phyloP scores from a whole-genome alignment of 2,888 invertebrate genomes.

The Andrena chrysosceles region DNA sequence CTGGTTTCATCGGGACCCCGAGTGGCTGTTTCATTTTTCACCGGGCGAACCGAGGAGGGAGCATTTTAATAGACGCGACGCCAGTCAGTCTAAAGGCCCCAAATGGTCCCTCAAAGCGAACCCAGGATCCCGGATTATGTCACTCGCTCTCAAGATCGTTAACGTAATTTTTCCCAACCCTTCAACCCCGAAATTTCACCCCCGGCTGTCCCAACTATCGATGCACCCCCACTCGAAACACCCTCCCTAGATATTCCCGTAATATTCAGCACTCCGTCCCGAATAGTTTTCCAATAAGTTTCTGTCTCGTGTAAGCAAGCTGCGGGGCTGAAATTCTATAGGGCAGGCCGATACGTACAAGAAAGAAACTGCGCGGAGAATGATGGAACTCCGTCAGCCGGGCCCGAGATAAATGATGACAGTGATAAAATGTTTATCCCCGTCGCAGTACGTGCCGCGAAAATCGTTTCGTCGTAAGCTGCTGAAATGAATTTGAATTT shows the following conservation, averaged over 20 bases:
- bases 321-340: conserved; percentile 39
- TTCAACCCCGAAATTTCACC: neutral
- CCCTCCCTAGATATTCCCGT: conserved; percentile 6
- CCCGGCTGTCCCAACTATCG: conserved; percentile 15
- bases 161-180: neutral
- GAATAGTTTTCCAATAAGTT: conserved; percentile 62
- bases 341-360: conserved; percentile 36
- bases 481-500: conserved; percentile 48
- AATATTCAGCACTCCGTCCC: conserved; percentile 46
- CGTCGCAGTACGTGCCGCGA: conserved; percentile 35
- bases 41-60: conserved; percentile 47
- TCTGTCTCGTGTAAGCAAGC: conserved; percentile 38
- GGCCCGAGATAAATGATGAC: conserved; percentile 54
- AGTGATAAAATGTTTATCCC: conserved; percentile 60
- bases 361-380: conserved; percentile 48
- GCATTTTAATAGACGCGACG: conserved; percentile 65
- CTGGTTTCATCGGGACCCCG: conserved; percentile 63
- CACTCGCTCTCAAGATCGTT: too few species aligned
- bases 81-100: conserved; percentile 38
- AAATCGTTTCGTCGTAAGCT: conserved; percentile 40
- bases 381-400: conserved; percentile 53
- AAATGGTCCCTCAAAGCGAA: conserved; percentile 31
- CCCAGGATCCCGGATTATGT: too few species aligned
- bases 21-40: conserved; percentile 57
- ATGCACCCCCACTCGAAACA: neutral